A percentile compares a stretch with the other conserved stretches of the same genome.
These are phyloP conservation scores for Oryzias dopingdopingensis DNA, from an alignment of 2,797 vertebrate species.

Conservation along the genomic window DNA sequence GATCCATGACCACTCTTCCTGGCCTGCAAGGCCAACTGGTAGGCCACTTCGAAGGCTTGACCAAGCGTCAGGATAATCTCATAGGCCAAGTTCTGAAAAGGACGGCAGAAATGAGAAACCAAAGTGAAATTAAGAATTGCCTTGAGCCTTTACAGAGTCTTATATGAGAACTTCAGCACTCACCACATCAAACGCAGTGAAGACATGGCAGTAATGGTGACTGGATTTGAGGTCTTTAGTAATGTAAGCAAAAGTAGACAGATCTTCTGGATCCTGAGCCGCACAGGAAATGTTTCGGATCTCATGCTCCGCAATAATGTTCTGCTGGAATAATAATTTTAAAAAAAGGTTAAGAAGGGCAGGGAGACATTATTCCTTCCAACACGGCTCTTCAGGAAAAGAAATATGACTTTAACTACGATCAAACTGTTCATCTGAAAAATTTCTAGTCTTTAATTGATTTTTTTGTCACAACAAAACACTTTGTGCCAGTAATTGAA, in stretches of 20 bases:
- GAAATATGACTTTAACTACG: no score
- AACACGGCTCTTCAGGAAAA: no score
- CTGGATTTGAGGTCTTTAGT: constrained; percentile 99
- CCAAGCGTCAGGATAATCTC: constrained; percentile 98
- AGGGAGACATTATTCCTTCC: constrained; percentile 1
- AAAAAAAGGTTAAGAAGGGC: constrained; percentile 5
- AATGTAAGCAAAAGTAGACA: constrained; percentile 98
- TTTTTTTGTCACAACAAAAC: no score
- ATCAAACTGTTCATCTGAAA: no score
- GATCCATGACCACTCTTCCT: constrained; percentile 95
- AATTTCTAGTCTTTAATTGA: no score
- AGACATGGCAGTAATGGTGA: constrained; percentile 99
- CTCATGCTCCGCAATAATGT: constrained; percentile 98
- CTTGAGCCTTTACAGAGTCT: not conserved
- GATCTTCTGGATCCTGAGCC: constrained; percentile 97
- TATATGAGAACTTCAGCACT: constrained; percentile 56
- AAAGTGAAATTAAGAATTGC: not conserved
- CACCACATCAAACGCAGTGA: constrained; percentile 98
- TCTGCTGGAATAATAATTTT: constrained; percentile 70
- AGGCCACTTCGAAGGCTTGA: constrained; percentile 98
- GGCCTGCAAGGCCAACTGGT: constrained; percentile 96
- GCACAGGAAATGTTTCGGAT: constrained; percentile 99
- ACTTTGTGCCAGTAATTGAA: no score
- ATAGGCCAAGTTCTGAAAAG: constrained; percentile 91
- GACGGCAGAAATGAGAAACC: not conserved